Evolutionary conservation across 2,797 vertebrate genomes (phyloP).

Genomic region (Austrolebias charrua): DNA sequence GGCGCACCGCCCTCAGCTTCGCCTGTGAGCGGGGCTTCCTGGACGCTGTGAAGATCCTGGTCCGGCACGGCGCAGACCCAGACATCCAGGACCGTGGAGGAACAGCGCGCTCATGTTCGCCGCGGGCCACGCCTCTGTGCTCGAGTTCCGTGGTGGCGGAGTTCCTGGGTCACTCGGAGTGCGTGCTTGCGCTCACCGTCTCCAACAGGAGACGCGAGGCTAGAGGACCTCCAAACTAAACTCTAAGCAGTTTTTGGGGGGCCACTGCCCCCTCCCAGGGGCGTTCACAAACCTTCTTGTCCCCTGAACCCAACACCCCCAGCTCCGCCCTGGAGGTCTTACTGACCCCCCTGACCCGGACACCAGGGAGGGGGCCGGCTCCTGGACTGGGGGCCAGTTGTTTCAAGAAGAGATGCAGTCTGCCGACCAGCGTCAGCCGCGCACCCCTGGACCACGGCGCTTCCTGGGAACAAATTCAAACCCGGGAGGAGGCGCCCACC

Average conservation of each 20-base stretch:
- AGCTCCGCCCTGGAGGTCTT: constrained; percentile 56
- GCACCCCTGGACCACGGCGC: constrained; percentile 55
- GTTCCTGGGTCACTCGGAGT: constrained; percentile 73
- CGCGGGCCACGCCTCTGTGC: constrained; percentile 60
- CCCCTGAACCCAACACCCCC: constrained; percentile 46
- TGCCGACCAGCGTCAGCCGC: constrained; percentile 66
- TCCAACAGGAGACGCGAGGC: too few relatives aligned
- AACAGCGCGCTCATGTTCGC: constrained; percentile 78
- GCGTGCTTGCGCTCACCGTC: constrained; percentile 65
- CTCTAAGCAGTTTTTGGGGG: neutral
- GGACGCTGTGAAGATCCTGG: constrained; percentile 74
- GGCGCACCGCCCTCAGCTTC: constrained; percentile 76
- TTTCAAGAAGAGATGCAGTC: constrained; percentile 76
- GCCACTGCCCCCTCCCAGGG: constrained; percentile 33
- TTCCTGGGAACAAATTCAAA: constrained; percentile 55
- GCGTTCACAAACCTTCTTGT: constrained; percentile 30
- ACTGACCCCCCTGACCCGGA: constrained; percentile 60
- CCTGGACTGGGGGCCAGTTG: constrained; percentile 68
- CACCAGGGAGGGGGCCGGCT: constrained; percentile 17
- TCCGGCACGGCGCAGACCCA: constrained; percentile 73
- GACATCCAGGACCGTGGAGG: constrained; percentile 75
- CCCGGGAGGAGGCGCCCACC: constrained; percentile 31
- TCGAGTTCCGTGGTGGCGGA: constrained; percentile 75
- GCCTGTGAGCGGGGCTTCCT: constrained; percentile 75
- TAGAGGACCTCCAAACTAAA: constrained; percentile 5